A percentile compares a stretch with the other conserved stretches of the same genome.
These are phyloP conservation scores for Enteromius afrohamiltoni DNA, from an alignment of 2,797 vertebrate species.

Conservation along the genomic window DNA sequence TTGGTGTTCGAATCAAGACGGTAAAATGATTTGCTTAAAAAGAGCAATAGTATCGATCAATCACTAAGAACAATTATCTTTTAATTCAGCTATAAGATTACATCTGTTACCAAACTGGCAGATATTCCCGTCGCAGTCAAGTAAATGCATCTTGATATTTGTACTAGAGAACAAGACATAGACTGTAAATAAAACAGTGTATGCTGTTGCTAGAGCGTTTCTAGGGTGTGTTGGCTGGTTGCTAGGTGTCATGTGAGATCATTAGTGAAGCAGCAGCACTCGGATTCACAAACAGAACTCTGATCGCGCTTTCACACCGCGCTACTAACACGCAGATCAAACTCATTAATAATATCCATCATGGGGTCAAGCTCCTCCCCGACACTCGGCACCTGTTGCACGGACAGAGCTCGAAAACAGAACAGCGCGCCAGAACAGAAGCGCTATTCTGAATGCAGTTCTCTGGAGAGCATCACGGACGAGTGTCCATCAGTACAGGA, in stretches of 20 bases:
- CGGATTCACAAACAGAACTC: neutral
- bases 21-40: no score
- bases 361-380: neutral
- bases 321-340: neutral
- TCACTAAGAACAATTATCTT: no score
- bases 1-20: no score
- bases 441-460: no score
- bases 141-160: no score
- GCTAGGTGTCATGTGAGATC: neutral
- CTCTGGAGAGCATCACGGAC: neutral
- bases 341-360: neutral
- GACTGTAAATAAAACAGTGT: neutral
- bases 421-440: neutral
- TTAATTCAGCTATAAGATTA: no score
- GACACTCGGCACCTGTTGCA: conserved; percentile 2
- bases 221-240: neutral
- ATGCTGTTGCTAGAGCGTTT: neutral
- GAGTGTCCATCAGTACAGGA: neutral
- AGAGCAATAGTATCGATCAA: no score
- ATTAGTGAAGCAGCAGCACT: neutral
- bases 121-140: no score
- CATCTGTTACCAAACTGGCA: no score
- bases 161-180: no score
- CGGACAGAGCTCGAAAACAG: neutral
- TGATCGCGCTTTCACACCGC: neutral